Conservation (phyloP, 2,888 invertebrate species). For the Pseudoips prasinana region DNA sequence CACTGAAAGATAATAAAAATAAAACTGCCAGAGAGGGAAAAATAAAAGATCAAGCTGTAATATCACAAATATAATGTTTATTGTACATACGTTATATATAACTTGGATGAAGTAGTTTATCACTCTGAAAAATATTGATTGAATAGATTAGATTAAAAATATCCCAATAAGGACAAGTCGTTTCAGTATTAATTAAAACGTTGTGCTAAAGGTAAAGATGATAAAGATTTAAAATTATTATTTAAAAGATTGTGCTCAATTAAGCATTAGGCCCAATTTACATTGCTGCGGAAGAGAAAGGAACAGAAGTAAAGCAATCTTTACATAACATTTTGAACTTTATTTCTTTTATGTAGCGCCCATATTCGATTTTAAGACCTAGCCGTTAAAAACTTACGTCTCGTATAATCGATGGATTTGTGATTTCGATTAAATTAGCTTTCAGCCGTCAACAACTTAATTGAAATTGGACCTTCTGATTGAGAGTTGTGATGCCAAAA, state of each 20-base stretch:
- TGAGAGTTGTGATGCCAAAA: too few species aligned
- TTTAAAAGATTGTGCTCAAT: constrained; percentile 40
- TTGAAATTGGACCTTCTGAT: too few species aligned
- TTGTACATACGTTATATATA: constrained; percentile 73
- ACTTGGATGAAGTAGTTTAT: constrained; percentile 66
- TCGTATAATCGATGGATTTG: too few species aligned
- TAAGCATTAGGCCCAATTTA: constrained; percentile 29
- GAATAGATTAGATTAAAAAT: constrained; percentile 43
- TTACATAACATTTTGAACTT: too few species aligned
- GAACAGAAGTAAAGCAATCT: too few species aligned
- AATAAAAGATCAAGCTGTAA: constrained; percentile 37
- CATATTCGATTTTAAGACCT: too few species aligned
- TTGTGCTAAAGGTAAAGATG: constrained; percentile 56
- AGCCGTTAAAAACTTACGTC: too few species aligned
- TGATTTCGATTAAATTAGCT: too few species aligned
- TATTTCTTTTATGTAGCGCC: too few species aligned
- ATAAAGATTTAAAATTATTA: constrained; percentile 37
- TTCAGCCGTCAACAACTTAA: too few species aligned
- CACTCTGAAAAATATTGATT: constrained; percentile 59
- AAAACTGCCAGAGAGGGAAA: constrained; percentile 11
- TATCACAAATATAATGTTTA: constrained; percentile 80
- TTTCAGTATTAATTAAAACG: constrained; percentile 44
- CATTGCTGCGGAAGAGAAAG: too few species aligned
- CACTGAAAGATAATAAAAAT: constrained; percentile 2
- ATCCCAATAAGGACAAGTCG: constrained; percentile 62